Evolutionary conservation across 2,113 vertebrate genomes (phyloP).

Genomic region (Microtus oregoni): DNA sequence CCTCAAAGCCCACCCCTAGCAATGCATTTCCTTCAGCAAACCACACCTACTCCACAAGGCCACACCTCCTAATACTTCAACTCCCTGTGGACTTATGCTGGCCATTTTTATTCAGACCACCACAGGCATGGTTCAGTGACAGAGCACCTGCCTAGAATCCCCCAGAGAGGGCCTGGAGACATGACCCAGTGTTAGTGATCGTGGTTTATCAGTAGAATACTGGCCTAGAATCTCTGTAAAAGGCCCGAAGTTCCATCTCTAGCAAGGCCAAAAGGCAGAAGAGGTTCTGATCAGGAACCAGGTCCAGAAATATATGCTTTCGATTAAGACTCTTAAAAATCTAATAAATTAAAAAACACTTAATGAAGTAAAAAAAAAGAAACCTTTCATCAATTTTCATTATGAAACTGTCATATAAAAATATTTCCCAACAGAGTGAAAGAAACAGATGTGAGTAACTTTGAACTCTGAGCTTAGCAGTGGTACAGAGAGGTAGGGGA

Average conservation of each 20-base stretch:
- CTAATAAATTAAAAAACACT: too few species aligned
- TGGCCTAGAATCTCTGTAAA: not conserved
- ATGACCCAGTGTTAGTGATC: not conserved
- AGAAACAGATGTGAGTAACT: not conserved
- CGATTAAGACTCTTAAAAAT: not conserved
- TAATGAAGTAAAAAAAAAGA: slow-evolving; percentile 37
- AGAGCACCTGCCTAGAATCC: not conserved
- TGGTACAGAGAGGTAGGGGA: not conserved
- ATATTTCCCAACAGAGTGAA: slow-evolving; percentile 2
- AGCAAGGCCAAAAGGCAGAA: not conserved
- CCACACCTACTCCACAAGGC: not conserved
- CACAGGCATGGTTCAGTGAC: not conserved
- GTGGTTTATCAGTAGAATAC: not conserved
- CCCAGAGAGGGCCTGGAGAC: not conserved
- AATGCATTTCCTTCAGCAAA: not conserved
- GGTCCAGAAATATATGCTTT: slow-evolving; percentile 31
- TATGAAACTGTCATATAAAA: slow-evolving; percentile 55
- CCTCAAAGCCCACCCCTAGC: not conserved
- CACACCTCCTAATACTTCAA: not conserved
- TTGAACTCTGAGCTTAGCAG: not conserved
- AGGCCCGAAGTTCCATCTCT: not conserved
- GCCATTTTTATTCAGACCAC: not conserved
- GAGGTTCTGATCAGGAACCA: slow-evolving; percentile 32
- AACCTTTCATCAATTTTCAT: slow-evolving; percentile 37
- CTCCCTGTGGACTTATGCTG: not conserved